These are phyloP conservation scores for Sula dactylatra DNA, from an alignment of 2,113 vertebrate genomes.

Conservation along the genomic window DNA sequence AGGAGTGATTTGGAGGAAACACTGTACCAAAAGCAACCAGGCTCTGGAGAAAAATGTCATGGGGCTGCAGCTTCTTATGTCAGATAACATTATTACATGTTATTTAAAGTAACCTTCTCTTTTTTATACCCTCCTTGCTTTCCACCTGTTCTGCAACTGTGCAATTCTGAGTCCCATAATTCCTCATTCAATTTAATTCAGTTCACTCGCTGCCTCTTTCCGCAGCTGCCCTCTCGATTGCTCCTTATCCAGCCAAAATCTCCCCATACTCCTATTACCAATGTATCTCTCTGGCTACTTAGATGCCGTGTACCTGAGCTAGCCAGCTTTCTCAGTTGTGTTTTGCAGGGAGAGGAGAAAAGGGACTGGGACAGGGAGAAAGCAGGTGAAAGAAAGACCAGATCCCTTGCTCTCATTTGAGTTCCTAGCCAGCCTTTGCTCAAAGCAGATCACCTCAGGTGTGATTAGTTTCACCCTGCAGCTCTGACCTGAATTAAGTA, in stretches of 20 bases:
- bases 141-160: neutral
- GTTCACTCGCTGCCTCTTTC: neutral
- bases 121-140: neutral
- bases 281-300: neutral
- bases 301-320: neutral
- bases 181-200: neutral
- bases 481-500: neutral
- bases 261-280: neutral
- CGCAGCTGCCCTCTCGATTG: neutral
- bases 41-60: neutral
- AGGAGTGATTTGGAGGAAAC: slow-evolving; percentile 41
- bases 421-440: neutral
- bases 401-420: neutral
- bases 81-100: neutral
- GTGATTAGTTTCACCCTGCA: neutral
- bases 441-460: neutral
- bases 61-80: neutral
- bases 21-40: neutral
- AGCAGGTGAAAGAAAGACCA: neutral
- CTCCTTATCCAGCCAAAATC: neutral
- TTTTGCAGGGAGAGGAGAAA: neutral
- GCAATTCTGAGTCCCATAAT: neutral
- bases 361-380: neutral
- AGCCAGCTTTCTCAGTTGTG: rapidly evolving
- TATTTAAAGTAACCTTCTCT: neutral